phyloP scores from a whole-genome alignment of 2,888 invertebrate species.

The Ligdia adustata region DNA sequence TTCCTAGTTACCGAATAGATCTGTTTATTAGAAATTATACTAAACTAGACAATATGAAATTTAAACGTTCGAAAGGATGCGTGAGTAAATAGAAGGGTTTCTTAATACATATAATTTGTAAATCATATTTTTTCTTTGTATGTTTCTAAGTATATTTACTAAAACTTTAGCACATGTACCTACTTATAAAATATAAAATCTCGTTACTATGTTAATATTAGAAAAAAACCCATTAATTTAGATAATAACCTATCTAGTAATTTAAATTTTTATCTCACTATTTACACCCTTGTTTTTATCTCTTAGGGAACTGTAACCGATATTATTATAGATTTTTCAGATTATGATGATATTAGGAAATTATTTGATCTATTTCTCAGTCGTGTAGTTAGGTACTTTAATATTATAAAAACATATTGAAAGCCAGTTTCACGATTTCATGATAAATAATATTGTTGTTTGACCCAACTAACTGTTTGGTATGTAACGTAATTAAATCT shows the following conservation, averaged over 20 bases:
- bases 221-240: constrained; percentile 15
- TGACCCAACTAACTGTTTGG: too few relatives aligned
- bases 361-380: constrained; percentile 62
- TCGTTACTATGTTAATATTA: background rate
- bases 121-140: background rate
- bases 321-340: constrained; percentile 48
- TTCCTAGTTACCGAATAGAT: constrained; percentile 11
- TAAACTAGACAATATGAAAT: constrained; percentile 28
- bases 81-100: constrained; percentile 7
- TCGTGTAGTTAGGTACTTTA: constrained; percentile 66
- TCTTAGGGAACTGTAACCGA: constrained; percentile 45
- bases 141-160: background rate
- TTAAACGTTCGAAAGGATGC: constrained; percentile 10
- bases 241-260: constrained; percentile 20
- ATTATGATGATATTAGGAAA: constrained; percentile 50
- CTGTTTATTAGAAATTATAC: constrained; percentile 18
- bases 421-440: constrained; percentile 13
- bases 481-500: too few relatives aligned
- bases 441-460: too few relatives aligned
- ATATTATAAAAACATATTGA: constrained; percentile 51
- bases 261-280: constrained; percentile 29
- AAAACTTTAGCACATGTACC: too few relatives aligned
- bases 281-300: constrained; percentile 29
- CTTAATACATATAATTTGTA: background rate
- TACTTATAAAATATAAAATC: background rate